Percentiles rank a stretch among this genome's conserved stretches.
Conservation (phyloP, 2,797 vertebrate genomes). For the Arnoldichthys spilopterus region DNA sequence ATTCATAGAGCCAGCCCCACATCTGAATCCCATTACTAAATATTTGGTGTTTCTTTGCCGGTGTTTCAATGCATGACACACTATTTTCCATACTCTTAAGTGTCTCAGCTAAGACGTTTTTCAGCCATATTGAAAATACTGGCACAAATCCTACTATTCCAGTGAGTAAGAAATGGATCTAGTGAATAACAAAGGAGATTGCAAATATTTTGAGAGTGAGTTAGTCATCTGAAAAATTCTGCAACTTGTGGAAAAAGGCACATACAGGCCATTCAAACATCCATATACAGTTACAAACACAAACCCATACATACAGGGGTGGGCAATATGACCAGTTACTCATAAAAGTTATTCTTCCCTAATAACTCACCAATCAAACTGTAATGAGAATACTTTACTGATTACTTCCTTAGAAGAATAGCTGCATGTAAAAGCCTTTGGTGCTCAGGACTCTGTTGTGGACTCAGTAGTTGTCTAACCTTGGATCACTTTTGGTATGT, state of each 20-base stretch:
- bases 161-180: conserved; percentile 25
- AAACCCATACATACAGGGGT: background rate
- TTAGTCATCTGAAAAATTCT: conserved; percentile 19
- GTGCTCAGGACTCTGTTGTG: too few species aligned
- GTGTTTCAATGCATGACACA: conserved; percentile 63
- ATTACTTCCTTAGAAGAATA: too few species aligned
- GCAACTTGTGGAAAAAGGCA: conserved; percentile 28
- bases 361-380: too few species aligned
- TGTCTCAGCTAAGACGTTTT: conserved; percentile 48
- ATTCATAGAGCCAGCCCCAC: conserved; percentile 63
- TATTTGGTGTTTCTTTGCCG: conserved; percentile 62
- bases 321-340: background rate
- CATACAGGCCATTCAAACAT: conserved; percentile 33
- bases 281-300: background rate
- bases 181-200: conserved; percentile 33
- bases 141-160: conserved; percentile 38
- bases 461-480: too few species aligned
- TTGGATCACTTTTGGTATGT: too few species aligned
- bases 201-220: conserved; percentile 12
- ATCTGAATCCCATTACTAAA: conserved; percentile 66
- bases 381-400: too few species aligned
- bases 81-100: conserved; percentile 60
- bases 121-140: conserved; percentile 45
- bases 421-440: too few species aligned
- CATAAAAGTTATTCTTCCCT: too few species aligned